phyloP scores from a whole-genome alignment of 2,113 vertebrate species.

The Acrocephalus arundinaceus region DNA sequence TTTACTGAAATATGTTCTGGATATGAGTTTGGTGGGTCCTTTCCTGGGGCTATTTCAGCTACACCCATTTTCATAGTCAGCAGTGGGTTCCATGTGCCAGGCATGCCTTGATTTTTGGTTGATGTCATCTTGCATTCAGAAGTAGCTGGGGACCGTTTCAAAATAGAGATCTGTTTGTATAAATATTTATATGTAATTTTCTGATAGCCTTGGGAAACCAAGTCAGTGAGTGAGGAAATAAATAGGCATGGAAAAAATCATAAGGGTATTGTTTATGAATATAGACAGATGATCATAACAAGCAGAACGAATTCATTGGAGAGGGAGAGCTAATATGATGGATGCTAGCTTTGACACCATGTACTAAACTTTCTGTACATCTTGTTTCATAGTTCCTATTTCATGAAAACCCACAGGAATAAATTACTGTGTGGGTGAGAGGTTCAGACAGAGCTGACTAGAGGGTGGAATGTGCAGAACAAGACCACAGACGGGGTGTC shows the following conservation, averaged over 20 bases:
- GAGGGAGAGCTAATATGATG: slow-evolving; percentile 6
- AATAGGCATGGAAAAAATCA: slow-evolving; percentile 53
- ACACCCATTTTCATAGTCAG: background rate
- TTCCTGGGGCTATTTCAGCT: background rate
- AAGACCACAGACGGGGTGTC: slow-evolving; percentile 23
- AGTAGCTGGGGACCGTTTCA: slow-evolving; percentile 42
- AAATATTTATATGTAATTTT: slow-evolving; percentile 31
- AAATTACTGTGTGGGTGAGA: slow-evolving; percentile 44
- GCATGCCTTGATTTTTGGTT: slow-evolving; percentile 20
- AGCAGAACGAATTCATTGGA: slow-evolving; percentile 23
- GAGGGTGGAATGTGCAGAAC: slow-evolving; percentile 36
- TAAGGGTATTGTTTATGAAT: slow-evolving; percentile 54
- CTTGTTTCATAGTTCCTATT: slow-evolving; percentile 38
- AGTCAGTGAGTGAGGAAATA: slow-evolving; percentile 34
- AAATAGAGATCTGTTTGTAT: slow-evolving; percentile 33
- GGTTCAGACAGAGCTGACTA: slow-evolving; percentile 13
- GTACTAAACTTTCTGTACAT: slow-evolving; percentile 54
- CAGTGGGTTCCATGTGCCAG: background rate
- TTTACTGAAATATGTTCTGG: background rate
- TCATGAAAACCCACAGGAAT: slow-evolving; percentile 55
- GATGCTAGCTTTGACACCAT: slow-evolving; percentile 27
- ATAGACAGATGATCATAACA: slow-evolving; percentile 57
- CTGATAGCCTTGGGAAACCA: slow-evolving; percentile 38
- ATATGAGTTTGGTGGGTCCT: background rate
- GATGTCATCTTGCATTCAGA: slow-evolving; percentile 28